Base-by-base conservation (phyloP, 2,888 invertebrate genomes). In the Bombylius major region DNA sequence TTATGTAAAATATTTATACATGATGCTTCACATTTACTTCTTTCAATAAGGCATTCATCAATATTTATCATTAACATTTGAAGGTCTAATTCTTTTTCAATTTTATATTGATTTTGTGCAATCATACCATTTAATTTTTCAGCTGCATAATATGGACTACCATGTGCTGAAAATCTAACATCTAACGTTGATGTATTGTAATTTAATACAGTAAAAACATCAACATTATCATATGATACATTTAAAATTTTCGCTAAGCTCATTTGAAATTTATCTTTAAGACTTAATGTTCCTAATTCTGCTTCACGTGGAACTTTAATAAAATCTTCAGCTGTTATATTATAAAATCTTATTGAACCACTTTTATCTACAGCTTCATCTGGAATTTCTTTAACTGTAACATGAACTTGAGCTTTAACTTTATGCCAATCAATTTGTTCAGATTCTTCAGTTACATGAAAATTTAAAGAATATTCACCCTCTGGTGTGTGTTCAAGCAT, bases 361-460 rank as follows among this genome's bases (percentile, higher is more conserved):
- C 95, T 94, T 69, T 88, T 94, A 58, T 82, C 81, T 0, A 98
- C 92, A 0, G 95, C 96, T 68, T 92, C 92, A 67, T 94, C 89
- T 0, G 92, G 87, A 44, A 98, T 87, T 62, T 86, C 84, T 63
- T 88, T 88, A 7, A 97, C 86, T 0, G 86, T 86, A 1, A 98
- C 90, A 56, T 83, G 85, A 0, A 98, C 95, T 36, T 84, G 83
- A 0, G 95, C 94, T 51, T 82, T 79, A 0, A 92, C 96, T 62
- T 79, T 79, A 65, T 88, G 87, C 59, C 76, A 75, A 0, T 75
- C 71, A 23, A 87, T 81, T 5, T 77, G 66, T 0, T 77, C 75
- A 4, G 75, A 72, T 55, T 82, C 79, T 75, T 90, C 90, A 0
- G 82, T 84, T 0, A 90, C 86, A 42, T 77, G 76, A 63, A 94